Evolutionary conservation across 2,797 vertebrate genomes (phyloP).

Genomic region (Sparidentex hasta): DNA sequence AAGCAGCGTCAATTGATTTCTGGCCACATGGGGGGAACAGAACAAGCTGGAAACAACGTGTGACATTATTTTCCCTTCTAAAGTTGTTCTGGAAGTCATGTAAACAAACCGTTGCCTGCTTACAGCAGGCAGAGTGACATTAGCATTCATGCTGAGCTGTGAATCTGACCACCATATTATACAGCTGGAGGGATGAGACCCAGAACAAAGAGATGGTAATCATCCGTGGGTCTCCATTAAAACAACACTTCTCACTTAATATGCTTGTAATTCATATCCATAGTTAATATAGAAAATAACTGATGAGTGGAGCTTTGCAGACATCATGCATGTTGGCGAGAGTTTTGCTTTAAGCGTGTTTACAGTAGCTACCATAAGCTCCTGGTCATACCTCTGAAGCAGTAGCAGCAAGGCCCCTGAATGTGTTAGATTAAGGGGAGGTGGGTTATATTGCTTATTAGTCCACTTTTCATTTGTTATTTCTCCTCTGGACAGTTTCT

Average conservation of each 20-base stretch:
- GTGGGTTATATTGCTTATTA: not conserved
- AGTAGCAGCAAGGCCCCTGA: not conserved
- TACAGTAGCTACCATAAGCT: not conserved
- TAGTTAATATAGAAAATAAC: no score
- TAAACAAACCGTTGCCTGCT: not conserved
- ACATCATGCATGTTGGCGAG: no score
- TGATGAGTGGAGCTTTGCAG: no score
- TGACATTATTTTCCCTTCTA: not conserved
- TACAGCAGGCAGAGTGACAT: no score
- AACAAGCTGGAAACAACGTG: slow-evolving; percentile 5
- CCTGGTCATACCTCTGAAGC: not conserved
- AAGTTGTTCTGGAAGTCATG: not conserved
- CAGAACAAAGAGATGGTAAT: no score
- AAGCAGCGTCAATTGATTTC: not conserved
- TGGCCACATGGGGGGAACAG: slow-evolving; percentile 1
- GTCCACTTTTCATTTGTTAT: not conserved
- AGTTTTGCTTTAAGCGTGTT: not conserved
- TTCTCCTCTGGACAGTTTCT: not conserved
- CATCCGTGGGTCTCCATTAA: no score
- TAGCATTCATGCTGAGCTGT: no score
- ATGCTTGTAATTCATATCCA: no score
- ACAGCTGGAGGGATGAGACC: no score
- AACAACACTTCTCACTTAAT: no score
- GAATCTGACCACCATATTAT: no score
- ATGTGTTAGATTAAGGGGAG: not conserved